Evolutionary conservation across 1,140 invertebrate genomes (phyloP), one percentile per base, ranked within the genome.

Genomic region (Drosophila kepulauana): DNA sequence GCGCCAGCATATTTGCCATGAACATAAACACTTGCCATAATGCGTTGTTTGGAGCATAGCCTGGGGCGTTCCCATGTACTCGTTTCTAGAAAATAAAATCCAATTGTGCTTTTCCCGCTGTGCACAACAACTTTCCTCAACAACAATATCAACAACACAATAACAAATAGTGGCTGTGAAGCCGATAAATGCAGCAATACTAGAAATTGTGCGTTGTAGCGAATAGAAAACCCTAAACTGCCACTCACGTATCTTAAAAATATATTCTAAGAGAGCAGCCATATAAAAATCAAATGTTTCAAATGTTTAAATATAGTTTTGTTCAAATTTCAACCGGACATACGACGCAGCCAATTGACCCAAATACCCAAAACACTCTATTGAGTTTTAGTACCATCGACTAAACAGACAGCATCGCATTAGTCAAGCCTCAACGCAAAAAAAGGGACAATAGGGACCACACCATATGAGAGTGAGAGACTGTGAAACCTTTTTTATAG

Each of bases 401-500:
- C 4, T 59, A 5, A 20, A 46, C 30, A 35, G 11, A n/a, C 6
- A 41, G 16, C 16, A 15, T 41, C 33, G 48, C 30, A 54, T 64
- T 54, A 64, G n/a, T 16, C 11, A 63, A 38, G 30, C 30, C 45
- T 5, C 33, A 7, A 25, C 7, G 13, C 20, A 25, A 38, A 10
- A 45, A 35, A 45, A 58, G 33, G 43, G 15, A 49, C 15, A 6
- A 64, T 3, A 25, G 2, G 61, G n/a, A 43, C 1, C n/a, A 52
- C 38, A 38, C 20, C 20, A 25, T 25, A 25, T 25, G 20, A 25
- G 20, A 4, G 3, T 25, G 20, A 3, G 13, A 16, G 2, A 11
- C 7, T 43, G 2, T 43, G 38, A 16, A 43, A 35, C 28, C 45
- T 38, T 65, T 65, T 56, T 82, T 69, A 25, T 49, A 71, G 65